These are phyloP conservation scores for Idaea aversata DNA, from an alignment of 2,888 invertebrate species.

Conservation along the genomic window DNA sequence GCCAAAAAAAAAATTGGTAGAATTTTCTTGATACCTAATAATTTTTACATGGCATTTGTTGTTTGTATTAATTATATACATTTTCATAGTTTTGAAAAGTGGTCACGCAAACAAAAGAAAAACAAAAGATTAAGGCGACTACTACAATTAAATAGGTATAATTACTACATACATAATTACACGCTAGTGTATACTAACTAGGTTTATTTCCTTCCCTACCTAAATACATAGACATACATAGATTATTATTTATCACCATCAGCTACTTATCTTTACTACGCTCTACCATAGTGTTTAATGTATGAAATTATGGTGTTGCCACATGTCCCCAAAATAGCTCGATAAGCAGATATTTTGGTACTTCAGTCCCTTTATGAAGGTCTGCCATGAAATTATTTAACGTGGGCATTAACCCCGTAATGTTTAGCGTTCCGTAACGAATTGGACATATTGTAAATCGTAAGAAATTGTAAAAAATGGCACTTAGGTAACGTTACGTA, in stretches of 20 bases:
- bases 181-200: too few relatives aligned
- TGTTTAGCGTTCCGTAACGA: slow-evolving; percentile 7
- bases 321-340: slow-evolving; percentile 16
- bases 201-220: not conserved
- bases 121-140: too few relatives aligned
- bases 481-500: too few relatives aligned
- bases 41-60: too few relatives aligned
- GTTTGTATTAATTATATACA: too few relatives aligned
- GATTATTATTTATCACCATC: not conserved
- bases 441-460: slow-evolving; percentile 5
- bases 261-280: not conserved
- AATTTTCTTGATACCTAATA: too few relatives aligned
- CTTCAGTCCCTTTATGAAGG: slow-evolving; percentile 26
- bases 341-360: slow-evolving; percentile 27
- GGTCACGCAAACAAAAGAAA: too few relatives aligned
- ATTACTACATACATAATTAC: too few relatives aligned
- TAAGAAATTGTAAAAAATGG: slow-evolving; percentile 12
- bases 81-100: too few relatives aligned
- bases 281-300: slow-evolving; percentile 2
- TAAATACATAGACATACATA: not conserved
- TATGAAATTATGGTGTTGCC: slow-evolving; percentile 14
- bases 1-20: too few relatives aligned
- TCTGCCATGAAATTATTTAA: slow-evolving; percentile 27
- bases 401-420: slow-evolving; percentile 19
- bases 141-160: too few relatives aligned